phyloP scores from a whole-genome alignment of 2,113 vertebrate species.

The Ceyx melanurus region DNA sequence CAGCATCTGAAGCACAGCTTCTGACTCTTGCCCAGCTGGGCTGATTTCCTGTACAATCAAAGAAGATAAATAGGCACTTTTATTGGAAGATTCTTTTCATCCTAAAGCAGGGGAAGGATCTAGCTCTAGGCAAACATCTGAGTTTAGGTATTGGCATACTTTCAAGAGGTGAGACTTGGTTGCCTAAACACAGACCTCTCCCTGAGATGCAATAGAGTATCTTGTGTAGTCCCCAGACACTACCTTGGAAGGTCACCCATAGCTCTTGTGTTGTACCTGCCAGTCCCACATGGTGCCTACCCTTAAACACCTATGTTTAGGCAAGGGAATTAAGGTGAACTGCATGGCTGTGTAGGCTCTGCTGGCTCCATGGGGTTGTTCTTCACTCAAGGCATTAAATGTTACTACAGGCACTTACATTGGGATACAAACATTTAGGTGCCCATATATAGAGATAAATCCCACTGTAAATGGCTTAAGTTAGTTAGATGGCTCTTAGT shows the following conservation, averaged over 20 bases:
- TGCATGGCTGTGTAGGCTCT: background rate
- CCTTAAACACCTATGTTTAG: background rate
- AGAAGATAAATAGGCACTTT: background rate
- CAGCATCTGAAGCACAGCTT: background rate
- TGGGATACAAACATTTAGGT: background rate
- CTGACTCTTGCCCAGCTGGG: background rate
- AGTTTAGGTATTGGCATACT: background rate
- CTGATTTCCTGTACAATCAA: background rate
- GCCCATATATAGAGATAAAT: background rate
- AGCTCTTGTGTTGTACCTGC: background rate
- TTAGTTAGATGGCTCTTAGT: background rate
- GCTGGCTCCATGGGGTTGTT: background rate
- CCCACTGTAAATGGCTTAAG: background rate
- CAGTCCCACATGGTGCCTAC: accelerated
- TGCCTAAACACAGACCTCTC: background rate
- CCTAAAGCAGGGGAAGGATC: background rate
- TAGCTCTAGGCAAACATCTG: background rate
- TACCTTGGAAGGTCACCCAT: background rate
- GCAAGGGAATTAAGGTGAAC: background rate
- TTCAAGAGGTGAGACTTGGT: background rate
- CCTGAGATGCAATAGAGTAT: background rate
- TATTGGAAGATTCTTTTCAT: background rate
- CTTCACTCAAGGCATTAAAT: background rate
- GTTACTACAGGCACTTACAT: background rate
- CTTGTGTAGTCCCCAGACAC: background rate